Conservation (phyloP, 2,113 vertebrate genomes). For the Okapia johnstoni region DNA sequence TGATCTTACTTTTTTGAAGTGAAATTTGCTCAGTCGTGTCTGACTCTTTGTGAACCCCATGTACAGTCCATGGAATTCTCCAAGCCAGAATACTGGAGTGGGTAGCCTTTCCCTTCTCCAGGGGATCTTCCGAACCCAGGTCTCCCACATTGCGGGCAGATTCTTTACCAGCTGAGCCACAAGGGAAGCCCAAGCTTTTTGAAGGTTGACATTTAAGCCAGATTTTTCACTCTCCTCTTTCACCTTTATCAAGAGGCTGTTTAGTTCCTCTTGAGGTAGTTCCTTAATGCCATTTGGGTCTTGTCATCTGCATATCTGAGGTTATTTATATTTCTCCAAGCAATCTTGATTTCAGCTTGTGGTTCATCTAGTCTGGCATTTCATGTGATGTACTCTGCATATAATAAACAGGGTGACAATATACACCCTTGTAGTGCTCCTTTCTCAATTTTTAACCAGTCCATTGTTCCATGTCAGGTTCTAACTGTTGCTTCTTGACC, state of each 20-base stretch:
- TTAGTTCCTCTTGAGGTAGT: not conserved
- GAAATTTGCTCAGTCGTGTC: not conserved
- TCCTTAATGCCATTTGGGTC: not conserved
- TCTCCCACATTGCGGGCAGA: not conserved
- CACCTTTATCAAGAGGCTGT: not conserved
- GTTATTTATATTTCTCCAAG: not conserved
- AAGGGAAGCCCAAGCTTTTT: not conserved
- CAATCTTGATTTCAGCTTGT: not conserved
- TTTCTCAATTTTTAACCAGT: not conserved
- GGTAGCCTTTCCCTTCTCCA: not conserved
- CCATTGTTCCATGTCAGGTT: not conserved
- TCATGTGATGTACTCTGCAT: not conserved
- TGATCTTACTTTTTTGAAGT: not conserved
- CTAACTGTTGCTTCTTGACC: not conserved
- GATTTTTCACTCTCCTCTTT: not conserved
- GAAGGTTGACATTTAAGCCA: not conserved
- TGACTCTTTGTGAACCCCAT: not conserved
- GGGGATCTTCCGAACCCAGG: not conserved
- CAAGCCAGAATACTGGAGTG: not conserved
- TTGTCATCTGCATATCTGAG: not conserved
- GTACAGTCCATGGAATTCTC: not conserved
- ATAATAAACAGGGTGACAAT: not conserved
- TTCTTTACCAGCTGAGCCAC: not conserved
- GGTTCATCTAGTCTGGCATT: not conserved
- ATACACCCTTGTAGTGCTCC: not conserved